These are phyloP conservation scores for Haplochromis burtoni DNA, from an alignment of 2,113 vertebrate species.

Conservation along the genomic window DNA sequence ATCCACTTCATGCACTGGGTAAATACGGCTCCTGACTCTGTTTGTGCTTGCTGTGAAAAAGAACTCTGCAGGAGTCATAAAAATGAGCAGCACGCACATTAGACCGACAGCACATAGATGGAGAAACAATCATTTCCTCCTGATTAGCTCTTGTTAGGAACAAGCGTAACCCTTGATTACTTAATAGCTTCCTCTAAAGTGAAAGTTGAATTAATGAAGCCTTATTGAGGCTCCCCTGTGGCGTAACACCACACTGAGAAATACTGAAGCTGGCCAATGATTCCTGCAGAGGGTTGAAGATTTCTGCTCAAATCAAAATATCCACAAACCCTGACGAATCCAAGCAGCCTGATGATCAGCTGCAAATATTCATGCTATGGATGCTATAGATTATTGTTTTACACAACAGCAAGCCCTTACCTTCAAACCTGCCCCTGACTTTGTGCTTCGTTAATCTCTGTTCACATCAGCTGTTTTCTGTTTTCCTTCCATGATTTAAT, in stretches of 20 bases:
- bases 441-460: background rate
- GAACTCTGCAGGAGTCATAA: background rate
- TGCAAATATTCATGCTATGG: background rate
- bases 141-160: background rate
- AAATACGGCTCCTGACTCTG: background rate
- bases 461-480: background rate
- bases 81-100: background rate
- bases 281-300: background rate
- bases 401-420: background rate
- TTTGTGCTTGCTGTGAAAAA: accelerated
- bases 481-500: background rate
- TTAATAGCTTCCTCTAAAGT: background rate
- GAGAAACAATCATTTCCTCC: background rate
- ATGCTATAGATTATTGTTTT: background rate
- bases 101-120: background rate
- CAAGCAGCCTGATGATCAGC: background rate
- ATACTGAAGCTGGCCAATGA: accelerated
- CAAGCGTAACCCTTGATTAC: background rate
- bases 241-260: background rate
- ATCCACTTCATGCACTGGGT: background rate
- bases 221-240: background rate
- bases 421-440: background rate
- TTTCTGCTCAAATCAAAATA: background rate
- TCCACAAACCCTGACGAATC: background rate
- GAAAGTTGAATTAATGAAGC: background rate